Evolutionary conservation across 2,888 invertebrate species (phyloP).

Genomic region (Drosophila robusta): DNA sequence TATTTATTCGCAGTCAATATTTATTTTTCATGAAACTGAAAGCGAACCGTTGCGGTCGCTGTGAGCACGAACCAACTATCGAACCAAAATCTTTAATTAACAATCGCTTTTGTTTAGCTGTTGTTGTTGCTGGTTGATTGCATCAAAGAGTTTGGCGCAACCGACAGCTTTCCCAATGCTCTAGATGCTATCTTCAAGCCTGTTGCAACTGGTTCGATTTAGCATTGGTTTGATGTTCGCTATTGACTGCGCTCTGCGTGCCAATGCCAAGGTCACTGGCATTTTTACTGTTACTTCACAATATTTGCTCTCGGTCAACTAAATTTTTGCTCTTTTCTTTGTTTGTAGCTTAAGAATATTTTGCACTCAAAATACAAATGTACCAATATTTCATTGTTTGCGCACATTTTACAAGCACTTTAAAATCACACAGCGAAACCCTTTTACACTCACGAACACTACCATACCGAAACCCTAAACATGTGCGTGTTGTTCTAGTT

Average conservation of each 20-base stretch:
- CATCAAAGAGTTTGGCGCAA: not conserved
- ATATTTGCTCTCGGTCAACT: not conserved
- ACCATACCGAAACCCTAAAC: not conserved
- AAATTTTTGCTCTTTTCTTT: not conserved
- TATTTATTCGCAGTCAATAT: not conserved
- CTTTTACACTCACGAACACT: not conserved
- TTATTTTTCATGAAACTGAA: not conserved
- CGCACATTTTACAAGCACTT: no score
- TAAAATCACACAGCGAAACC: no score
- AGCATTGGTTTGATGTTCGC: slow-evolving; percentile 38
- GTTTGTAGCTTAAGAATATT: no score
- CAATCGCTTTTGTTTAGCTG: slow-evolving; percentile 14
- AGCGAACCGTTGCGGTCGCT: not conserved
- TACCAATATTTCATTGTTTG: no score
- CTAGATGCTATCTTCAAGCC: slow-evolving; percentile 46
- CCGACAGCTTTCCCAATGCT: slow-evolving; percentile 39
- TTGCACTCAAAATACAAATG: no score
- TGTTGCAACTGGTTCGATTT: slow-evolving; percentile 44
- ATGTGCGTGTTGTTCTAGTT: not conserved
- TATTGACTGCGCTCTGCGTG: slow-evolving; percentile 22
- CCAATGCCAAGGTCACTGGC: slow-evolving; percentile 48
- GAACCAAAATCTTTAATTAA: slow-evolving; percentile 46
- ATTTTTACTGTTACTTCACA: not conserved
- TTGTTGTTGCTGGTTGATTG: slow-evolving; percentile 18
- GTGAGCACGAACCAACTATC: slow-evolving; percentile 14